Evolutionary conservation across 1,140 invertebrate genomes (phyloP).

Genomic region (Drosophila arawakana): DNA sequence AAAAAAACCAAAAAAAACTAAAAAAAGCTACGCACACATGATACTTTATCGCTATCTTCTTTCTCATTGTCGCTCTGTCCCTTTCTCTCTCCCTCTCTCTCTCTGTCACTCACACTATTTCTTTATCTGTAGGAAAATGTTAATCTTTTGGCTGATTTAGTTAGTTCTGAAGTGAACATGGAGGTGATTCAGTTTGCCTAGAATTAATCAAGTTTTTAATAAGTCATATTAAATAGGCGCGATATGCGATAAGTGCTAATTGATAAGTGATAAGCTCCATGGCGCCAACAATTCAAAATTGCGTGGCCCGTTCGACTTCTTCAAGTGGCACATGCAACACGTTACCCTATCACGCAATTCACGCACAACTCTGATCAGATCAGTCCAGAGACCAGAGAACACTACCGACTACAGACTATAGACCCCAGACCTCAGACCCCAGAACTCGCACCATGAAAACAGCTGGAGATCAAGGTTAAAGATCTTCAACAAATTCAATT

Average conservation of each 20-base stretch:
- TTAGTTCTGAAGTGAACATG: background rate
- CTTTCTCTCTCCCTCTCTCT: background rate
- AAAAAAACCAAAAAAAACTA: background rate
- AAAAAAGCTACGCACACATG: constrained; percentile 19
- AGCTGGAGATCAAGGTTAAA: constrained; percentile 31
- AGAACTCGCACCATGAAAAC: background rate
- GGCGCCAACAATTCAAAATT: constrained; percentile 36
- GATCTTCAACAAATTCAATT: constrained; percentile 31
- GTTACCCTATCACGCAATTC: constrained; percentile 22
- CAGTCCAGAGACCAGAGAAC: too few species aligned
- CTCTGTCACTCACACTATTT: too few species aligned
- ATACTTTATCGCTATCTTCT: background rate
- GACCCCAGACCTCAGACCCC: background rate
- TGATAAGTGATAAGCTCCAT: constrained; percentile 39
- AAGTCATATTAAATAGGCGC: constrained; percentile 27
- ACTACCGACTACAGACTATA: too few species aligned
- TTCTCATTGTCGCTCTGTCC: background rate
- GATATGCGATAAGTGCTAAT: constrained; percentile 38
- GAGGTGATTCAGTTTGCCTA: background rate
- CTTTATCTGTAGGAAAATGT: constrained; percentile 1
- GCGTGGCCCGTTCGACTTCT: background rate
- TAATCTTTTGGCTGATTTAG: constrained; percentile 14
- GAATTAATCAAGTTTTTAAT: constrained; percentile 38
- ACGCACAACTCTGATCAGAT: background rate
- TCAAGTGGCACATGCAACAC: constrained; percentile 28